Evolutionary conservation across 1,140 invertebrate genomes (phyloP).

Genomic region (Plutomurus gul): DNA sequence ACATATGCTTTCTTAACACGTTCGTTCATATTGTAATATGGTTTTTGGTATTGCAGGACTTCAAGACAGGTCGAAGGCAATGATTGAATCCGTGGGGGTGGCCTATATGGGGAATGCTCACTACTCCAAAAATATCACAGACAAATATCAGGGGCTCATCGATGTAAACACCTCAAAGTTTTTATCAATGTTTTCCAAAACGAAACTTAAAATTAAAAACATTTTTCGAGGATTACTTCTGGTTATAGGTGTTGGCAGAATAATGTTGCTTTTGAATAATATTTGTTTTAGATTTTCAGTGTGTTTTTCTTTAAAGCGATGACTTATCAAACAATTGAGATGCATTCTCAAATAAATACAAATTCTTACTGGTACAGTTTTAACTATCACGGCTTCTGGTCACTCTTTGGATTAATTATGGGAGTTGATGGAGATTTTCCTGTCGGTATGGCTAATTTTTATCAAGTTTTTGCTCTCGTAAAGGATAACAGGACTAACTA

Average conservation of each 20-base stretch:
- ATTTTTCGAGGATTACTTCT: too few species aligned
- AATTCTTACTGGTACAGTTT: slow-evolving; percentile 48
- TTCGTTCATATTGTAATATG: not conserved
- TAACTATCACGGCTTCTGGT: slow-evolving; percentile 41
- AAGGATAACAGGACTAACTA: not conserved
- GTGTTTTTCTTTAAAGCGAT: slow-evolving; percentile 51
- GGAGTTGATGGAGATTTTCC: not conserved
- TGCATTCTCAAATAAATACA: slow-evolving; percentile 36
- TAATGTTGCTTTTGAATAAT: not conserved
- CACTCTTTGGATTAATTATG: not conserved
- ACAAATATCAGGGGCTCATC: slow-evolving; percentile 47
- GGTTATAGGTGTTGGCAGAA: too few species aligned
- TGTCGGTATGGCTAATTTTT: not conserved
- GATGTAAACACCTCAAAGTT: slow-evolving; percentile 38
- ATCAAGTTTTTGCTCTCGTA: too few species aligned
- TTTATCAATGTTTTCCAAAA: too few species aligned
- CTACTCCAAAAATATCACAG: slow-evolving; percentile 21
- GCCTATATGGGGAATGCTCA: slow-evolving; percentile 27
- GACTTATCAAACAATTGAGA: slow-evolving; percentile 36
- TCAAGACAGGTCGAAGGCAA: slow-evolving; percentile 11
- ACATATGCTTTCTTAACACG: not conserved
- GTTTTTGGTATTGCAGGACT: not conserved
- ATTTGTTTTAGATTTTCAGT: slow-evolving; percentile 36
- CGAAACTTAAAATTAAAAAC: not conserved
- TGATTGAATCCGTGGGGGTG: slow-evolving; percentile 42